Conservation (phyloP, 2,797 vertebrate genomes). For the Poliocrania exsul region DNA sequence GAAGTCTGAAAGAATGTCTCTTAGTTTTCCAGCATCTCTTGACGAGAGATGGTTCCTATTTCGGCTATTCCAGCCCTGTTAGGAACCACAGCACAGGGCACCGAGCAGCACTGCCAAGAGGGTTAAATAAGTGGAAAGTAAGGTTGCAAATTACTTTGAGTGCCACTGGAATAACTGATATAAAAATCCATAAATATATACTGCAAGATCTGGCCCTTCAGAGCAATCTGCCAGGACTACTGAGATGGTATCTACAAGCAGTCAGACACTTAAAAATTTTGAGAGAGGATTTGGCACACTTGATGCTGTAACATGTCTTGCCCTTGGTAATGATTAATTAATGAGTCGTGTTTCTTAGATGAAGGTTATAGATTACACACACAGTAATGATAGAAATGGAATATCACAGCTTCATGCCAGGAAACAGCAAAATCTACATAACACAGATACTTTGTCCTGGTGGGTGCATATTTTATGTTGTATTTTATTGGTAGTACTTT, state of each 20-base stretch:
- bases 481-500: background rate
- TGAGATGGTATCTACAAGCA: background rate
- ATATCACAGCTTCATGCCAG: background rate
- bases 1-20: background rate
- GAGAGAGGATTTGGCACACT: background rate
- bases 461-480: rapidly evolving
- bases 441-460: background rate
- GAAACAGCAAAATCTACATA: background rate
- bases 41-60: background rate
- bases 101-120: background rate
- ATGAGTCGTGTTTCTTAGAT: conserved; percentile 1
- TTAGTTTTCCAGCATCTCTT: background rate
- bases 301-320: background rate
- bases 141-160: background rate
- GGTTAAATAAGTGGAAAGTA: background rate
- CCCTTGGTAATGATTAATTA: conserved; percentile 55
- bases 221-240: background rate
- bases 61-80: rapidly evolving
- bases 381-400: background rate
- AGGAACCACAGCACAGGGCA: background rate
- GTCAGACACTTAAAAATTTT: background rate
- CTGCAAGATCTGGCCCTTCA: background rate
- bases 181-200: background rate
- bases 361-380: conserved; percentile 28
- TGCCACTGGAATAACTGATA: background rate